These are phyloP conservation scores for Notothenia coriiceps DNA, from an alignment of 2,113 vertebrate genomes.

Conservation along the genomic window DNA sequence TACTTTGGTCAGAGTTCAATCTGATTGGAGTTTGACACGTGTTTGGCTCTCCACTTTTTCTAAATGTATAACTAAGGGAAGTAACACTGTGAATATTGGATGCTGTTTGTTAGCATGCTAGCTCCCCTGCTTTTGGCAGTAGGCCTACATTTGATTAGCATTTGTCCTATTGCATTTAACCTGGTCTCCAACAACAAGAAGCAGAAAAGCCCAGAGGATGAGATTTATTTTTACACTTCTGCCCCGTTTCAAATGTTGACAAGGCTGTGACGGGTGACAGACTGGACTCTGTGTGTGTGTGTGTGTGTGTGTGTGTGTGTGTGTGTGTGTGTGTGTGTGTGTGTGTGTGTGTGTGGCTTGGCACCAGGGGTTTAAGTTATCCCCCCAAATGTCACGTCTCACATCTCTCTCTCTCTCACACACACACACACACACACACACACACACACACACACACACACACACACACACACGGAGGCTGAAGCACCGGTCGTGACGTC, in stretches of 20 bases:
- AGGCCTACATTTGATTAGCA: background rate
- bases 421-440: no score
- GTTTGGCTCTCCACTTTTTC: no score
- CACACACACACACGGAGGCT: background rate
- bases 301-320: background rate
- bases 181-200: constrained; percentile 2
- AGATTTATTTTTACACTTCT: constrained; percentile 30
- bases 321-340: no score
- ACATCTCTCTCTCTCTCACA: no score
- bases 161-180: background rate
- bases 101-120: background rate
- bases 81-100: background rate
- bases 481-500: constrained; percentile 36
- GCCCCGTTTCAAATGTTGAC: constrained; percentile 40
- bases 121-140: no score
- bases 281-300: constrained; percentile 32
- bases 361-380: background rate
- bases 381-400: constrained; percentile 4
- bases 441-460: background rate
- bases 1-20: background rate
- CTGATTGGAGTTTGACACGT: no score
- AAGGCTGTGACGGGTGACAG: constrained; percentile 29
- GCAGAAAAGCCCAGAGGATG: background rate
- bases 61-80: background rate
- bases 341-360: no score